These are phyloP conservation scores for Rhysida immarginata DNA, from an alignment of 1,140 invertebrate genomes.

Conservation along the genomic window DNA sequence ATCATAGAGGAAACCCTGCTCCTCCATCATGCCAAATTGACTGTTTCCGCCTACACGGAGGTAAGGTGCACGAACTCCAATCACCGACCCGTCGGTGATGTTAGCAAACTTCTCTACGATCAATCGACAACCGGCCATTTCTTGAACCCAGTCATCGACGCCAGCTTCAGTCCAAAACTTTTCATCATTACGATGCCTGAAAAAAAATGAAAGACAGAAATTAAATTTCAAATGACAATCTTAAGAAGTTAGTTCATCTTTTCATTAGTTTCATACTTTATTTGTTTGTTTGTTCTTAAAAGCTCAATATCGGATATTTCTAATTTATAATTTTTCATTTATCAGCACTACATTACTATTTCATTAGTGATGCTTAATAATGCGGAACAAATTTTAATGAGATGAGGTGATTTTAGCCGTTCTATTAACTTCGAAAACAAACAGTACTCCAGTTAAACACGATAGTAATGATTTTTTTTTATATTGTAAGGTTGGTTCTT, in stretches of 20 bases:
- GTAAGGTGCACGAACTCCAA: conserved; percentile 76
- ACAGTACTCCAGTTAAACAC: too few relatives aligned
- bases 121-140: conserved; percentile 79
- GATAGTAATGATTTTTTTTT: too few relatives aligned
- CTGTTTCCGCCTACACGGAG: conserved; percentile 82
- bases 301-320: too few relatives aligned
- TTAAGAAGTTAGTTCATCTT: background rate
- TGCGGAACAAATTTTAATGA: background rate
- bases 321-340: background rate
- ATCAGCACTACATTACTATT: background rate
- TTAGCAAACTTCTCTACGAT: conserved; percentile 79
- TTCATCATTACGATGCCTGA: conserved; percentile 21
- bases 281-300: too few relatives aligned
- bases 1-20: conserved; percentile 87
- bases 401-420: too few relatives aligned
- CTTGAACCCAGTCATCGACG: conserved; percentile 84
- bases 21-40: conserved; percentile 90
- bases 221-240: background rate
- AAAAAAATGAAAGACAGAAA: background rate
- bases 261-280: conserved; percentile 24
- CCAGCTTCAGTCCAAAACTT: conserved; percentile 57
- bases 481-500: too few relatives aligned
- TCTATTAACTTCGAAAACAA: too few relatives aligned
- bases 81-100: conserved; percentile 76
- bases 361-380: background rate